Percentiles rank a stretch among this genome's conserved stretches.
These are phyloP conservation scores for Struthio camelus DNA, from an alignment of 2,113 vertebrate genomes.

Conservation along the genomic window DNA sequence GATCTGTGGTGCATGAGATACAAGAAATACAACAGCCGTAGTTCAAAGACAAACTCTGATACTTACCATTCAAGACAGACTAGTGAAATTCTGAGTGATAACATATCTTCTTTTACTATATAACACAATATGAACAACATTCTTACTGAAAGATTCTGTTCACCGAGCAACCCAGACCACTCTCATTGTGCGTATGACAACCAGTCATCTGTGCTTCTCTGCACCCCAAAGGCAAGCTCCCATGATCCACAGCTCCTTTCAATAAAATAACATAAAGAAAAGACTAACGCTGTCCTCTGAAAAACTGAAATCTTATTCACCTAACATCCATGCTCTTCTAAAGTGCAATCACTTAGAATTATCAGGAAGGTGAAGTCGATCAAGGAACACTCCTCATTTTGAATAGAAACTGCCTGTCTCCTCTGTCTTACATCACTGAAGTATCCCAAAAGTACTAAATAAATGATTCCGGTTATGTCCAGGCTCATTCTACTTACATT, in stretches of 20 bases:
- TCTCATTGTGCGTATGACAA: neutral
- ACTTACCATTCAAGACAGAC: constrained; percentile 71
- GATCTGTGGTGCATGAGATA: constrained; percentile 81
- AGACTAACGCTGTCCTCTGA: neutral
- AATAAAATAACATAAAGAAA: neutral
- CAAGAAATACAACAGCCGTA: constrained; percentile 63
- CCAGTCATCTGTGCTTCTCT: neutral
- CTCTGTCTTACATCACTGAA: neutral
- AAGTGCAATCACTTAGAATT: neutral
- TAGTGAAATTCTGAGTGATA: constrained; percentile 76
- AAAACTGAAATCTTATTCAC: neutral
- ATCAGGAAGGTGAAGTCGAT: neutral
- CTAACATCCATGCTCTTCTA: neutral
- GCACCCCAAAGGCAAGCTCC: neutral
- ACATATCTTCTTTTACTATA: constrained; percentile 84
- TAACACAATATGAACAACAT: constrained; percentile 23
- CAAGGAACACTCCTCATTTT: neutral
- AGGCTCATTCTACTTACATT: neutral
- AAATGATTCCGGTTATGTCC: neutral
- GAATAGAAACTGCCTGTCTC: neutral
- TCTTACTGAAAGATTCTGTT: neutral
- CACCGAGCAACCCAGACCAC: neutral
- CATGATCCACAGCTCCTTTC: neutral
- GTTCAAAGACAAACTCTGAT: constrained; percentile 75
- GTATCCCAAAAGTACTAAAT: neutral